phyloP scores from a whole-genome alignment of 2,797 vertebrate species.

The Spheniscus humboldti region DNA sequence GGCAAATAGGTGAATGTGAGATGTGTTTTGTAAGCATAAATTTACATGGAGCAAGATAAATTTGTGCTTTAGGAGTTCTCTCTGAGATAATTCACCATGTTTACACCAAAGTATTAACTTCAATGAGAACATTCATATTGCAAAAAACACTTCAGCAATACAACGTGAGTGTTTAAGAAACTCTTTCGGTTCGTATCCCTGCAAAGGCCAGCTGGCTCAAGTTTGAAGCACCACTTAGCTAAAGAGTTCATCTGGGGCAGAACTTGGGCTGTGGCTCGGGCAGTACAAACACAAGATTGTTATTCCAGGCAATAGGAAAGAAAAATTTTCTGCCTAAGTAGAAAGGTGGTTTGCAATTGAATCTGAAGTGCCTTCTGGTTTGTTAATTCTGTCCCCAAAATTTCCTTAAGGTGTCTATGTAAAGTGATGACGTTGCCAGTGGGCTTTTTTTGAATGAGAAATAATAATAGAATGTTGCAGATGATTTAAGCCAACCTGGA shows the following conservation, averaged over 20 bases:
- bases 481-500: background rate
- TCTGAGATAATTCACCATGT: background rate
- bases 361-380: background rate
- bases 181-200: background rate
- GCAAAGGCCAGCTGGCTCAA: background rate
- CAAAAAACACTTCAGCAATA: background rate
- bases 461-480: background rate
- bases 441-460: background rate
- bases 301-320: background rate
- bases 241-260: background rate
- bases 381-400: background rate
- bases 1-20: background rate
- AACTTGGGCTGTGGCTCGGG: background rate
- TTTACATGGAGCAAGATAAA: background rate
- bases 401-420: background rate
- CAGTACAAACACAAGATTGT: background rate
- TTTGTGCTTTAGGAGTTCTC: background rate
- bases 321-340: background rate
- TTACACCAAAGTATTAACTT: background rate
- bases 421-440: background rate
- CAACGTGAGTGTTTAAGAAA: background rate
- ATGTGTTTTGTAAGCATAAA: background rate
- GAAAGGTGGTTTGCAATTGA: background rate
- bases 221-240: background rate
- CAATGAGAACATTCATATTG: background rate